Evolutionary conservation across 2,113 vertebrate species (phyloP), one percentile per base, ranked within the genome.

Genomic region (Boleophthalmus pectinirostris): DNA sequence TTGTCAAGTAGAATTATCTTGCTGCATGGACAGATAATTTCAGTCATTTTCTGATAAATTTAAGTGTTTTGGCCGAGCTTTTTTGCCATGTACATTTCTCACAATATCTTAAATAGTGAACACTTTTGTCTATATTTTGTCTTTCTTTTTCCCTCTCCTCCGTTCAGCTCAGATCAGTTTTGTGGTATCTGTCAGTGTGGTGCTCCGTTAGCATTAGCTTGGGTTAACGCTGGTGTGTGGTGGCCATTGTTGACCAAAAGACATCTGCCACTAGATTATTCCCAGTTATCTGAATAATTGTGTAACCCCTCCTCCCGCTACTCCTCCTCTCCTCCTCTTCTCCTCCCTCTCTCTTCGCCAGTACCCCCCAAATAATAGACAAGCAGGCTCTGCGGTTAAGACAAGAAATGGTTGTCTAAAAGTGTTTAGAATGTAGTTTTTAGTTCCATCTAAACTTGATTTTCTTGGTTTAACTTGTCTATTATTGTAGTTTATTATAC

Each of bases 261-360:
- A 93, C 93, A 94, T 94, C 93, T 94, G 93, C 92, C 90, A 90
- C 91, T 94, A 90, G 90, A 94, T 94, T 93, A 93, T 93, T 91
- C 91, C 92, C 92, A 93, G 92, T 94, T 94, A 93, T 93, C 91
- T 93, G 90, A 91, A 93, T 93, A 93, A 94, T 92, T 94, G 92
- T 93, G 89, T 93, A 90, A 93, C 89, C 83, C 88, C 89, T 84
- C 78, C 75, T 47, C 71, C n/a, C 45, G 14, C 23, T 13, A 35
- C 29, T 33, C 46, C 58, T 46, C 43, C 68, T 58, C 53, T 53
- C 72, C 72, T 56, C 46, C 64, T 47, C 35, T n/a, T n/a, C n/a
- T n/a, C n/a, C n/a, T 58, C 64, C 23, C 56, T 71, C 78, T 70
- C 64, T 70, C 70, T 75, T 64, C 43, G 46, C 16, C 7, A 14